phyloP scores from a whole-genome alignment of 2,888 invertebrate species.

The Hemicrepidius hirtus region DNA sequence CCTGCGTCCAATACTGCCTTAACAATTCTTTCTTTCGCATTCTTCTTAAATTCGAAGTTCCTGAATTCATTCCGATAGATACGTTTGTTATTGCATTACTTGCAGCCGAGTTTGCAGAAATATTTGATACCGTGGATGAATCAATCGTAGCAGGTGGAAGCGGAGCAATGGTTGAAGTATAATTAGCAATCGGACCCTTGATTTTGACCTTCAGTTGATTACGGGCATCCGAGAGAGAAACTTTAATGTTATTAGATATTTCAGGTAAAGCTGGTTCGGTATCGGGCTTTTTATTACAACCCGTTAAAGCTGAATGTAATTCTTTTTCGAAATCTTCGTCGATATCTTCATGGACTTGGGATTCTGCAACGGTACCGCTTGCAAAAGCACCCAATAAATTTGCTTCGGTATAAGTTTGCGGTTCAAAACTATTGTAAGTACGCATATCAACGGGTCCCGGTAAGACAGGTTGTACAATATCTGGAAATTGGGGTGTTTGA shows the following conservation, averaged over 20 bases:
- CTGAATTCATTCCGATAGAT: slow-evolving; percentile 69
- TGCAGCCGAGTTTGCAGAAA: slow-evolving; percentile 72
- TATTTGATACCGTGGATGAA: slow-evolving; percentile 69
- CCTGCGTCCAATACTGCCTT: slow-evolving; percentile 87
- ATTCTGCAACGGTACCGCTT: slow-evolving; percentile 77
- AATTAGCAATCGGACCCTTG: slow-evolving; percentile 90
- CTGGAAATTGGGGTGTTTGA: slow-evolving; percentile 72
- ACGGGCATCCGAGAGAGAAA: slow-evolving; percentile 85
- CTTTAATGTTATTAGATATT: slow-evolving; percentile 78
- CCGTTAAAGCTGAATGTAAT: slow-evolving; percentile 80
- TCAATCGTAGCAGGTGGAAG: slow-evolving; percentile 75
- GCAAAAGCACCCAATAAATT: slow-evolving; percentile 81
- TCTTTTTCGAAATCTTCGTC: slow-evolving; percentile 88
- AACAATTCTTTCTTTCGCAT: slow-evolving; percentile 94
- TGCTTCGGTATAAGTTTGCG: slow-evolving; percentile 76
- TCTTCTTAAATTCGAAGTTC: slow-evolving; percentile 85
- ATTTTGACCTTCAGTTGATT: slow-evolving; percentile 94
- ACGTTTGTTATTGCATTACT: slow-evolving; percentile 68
- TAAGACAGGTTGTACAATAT: slow-evolving; percentile 82
- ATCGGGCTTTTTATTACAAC: slow-evolving; percentile 74
- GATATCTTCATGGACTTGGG: slow-evolving; percentile 80
- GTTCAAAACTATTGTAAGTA: slow-evolving; percentile 83
- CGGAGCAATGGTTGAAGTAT: slow-evolving; percentile 77
- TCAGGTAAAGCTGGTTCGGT: slow-evolving; percentile 70
- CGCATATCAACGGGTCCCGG: slow-evolving; percentile 94